Evolutionary conservation across 2,888 invertebrate genomes (phyloP).

Genomic region (Drosophila imparisetae): DNA sequence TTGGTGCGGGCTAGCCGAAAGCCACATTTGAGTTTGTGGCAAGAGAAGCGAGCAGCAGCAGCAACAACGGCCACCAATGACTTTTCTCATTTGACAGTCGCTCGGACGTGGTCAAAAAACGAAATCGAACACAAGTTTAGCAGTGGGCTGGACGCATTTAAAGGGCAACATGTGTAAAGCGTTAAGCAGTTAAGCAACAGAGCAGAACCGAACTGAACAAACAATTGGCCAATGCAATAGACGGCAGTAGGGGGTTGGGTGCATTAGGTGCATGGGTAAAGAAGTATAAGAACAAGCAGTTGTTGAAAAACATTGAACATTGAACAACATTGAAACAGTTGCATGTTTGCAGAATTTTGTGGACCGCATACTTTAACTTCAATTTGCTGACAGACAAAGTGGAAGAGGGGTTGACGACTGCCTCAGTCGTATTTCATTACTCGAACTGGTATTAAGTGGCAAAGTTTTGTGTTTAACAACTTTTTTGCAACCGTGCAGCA

Average conservation of each 20-base stretch:
- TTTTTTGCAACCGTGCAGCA: constrained; percentile 72
- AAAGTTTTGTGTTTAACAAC: constrained; percentile 80
- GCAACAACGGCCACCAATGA: constrained; percentile 45
- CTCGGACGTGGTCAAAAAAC: constrained; percentile 54
- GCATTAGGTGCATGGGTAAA: background rate
- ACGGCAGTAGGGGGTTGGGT: background rate
- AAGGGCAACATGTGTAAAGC: constrained; percentile 66
- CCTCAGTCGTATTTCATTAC: constrained; percentile 76
- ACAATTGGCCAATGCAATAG: constrained; percentile 68
- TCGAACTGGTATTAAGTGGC: constrained; percentile 79
- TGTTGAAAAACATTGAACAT: constrained; percentile 35
- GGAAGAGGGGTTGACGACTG: constrained; percentile 14
- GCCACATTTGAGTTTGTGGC: constrained; percentile 45
- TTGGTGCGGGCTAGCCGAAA: constrained; percentile 27
- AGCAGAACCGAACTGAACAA: constrained; percentile 55
- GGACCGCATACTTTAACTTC: constrained; percentile 76
- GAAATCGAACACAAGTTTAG: constrained; percentile 58
- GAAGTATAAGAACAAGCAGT: constrained; percentile 25
- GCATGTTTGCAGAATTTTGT: constrained; percentile 69
- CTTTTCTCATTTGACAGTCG: constrained; percentile 73
- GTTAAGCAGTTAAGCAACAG: constrained; percentile 44
- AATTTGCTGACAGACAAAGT: constrained; percentile 52
- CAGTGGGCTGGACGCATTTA: constrained; percentile 29
- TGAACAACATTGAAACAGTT: constrained; percentile 58
- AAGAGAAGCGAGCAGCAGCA: constrained; percentile 31